Percentiles rank a stretch among this genome's conserved stretches.
Conservation (phyloP, 2,113 vertebrate species). For the Platichthys flesus region DNA sequence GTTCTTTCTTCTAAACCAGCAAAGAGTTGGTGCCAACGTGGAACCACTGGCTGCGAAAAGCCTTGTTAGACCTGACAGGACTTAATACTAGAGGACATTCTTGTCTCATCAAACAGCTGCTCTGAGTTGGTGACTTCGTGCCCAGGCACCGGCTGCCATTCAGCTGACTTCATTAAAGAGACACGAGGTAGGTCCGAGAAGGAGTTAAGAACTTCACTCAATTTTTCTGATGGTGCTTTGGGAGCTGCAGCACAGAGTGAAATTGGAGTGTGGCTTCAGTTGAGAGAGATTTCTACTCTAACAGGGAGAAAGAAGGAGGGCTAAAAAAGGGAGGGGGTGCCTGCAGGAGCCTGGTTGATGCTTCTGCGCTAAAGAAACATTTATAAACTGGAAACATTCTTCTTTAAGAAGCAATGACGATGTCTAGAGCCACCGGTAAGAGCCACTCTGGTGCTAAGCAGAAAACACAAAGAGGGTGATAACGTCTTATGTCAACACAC, state of each 20-base stretch:
- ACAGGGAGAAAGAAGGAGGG: neutral
- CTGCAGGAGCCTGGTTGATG: constrained; percentile 15
- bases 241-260: constrained; percentile 25
- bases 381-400: constrained; percentile 35
- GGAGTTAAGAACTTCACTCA: constrained; percentile 38
- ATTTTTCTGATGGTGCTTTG: constrained; percentile 21
- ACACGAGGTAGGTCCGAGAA: constrained; percentile 12
- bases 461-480: constrained; percentile 20
- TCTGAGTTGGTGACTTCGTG: constrained; percentile 37
- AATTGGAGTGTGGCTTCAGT: constrained; percentile 20
- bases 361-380: constrained; percentile 13
- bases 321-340: neutral
- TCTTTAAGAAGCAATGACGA: constrained; percentile 19
- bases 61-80: neutral
- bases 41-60: too few species aligned
- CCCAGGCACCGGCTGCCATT: constrained; percentile 18
- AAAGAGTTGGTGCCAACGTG: too few species aligned
- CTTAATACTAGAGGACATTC: neutral
- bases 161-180: constrained; percentile 24
- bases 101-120: constrained; percentile 27
- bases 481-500: constrained; percentile 18
- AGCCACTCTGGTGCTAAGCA: constrained; percentile 15
- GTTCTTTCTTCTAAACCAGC: too few species aligned
- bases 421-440: constrained; percentile 6
- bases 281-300: constrained; percentile 33